phyloP scores from a whole-genome alignment of 2,113 vertebrate species.

The Vanacampus margaritifer region DNA sequence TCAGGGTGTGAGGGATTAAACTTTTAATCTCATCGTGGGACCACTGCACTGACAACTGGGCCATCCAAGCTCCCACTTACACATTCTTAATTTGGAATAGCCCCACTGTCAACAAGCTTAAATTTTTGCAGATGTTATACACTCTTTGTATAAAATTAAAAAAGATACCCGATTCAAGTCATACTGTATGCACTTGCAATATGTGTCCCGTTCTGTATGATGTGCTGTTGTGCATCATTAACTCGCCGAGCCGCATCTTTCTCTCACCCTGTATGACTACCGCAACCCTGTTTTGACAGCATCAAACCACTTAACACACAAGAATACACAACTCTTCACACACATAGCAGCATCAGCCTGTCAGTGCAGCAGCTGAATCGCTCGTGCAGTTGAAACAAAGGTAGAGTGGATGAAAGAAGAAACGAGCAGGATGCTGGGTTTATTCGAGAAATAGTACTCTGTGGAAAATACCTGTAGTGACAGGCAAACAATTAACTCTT shows the following conservation, averaged over 20 bases:
- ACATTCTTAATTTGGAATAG: neutral
- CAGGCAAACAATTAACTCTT: too few species aligned
- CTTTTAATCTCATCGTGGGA: slow-evolving; percentile 1
- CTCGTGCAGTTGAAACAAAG: slow-evolving; percentile 6
- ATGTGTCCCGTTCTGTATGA: slow-evolving; percentile 25
- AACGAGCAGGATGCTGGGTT: neutral
- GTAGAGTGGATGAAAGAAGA: slow-evolving; percentile 4
- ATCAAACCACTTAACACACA: slow-evolving; percentile 3
- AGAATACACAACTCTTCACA: slow-evolving; percentile 1
- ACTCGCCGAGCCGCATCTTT: neutral
- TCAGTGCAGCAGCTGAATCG: slow-evolving; percentile 1
- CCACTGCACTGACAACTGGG: neutral
- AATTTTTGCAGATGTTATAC: slow-evolving; percentile 31
- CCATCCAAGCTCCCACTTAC: slow-evolving; percentile 1
- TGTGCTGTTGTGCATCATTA: slow-evolving; percentile 9
- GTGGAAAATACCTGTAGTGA: neutral
- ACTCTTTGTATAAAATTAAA: slow-evolving; percentile 26
- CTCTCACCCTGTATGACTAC: neutral
- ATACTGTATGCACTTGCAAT: slow-evolving; percentile 3
- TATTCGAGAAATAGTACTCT: too few species aligned
- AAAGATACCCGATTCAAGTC: too few species aligned
- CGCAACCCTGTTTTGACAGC: slow-evolving; percentile 1
- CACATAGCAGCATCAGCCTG: neutral
- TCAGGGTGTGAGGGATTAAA: slow-evolving; percentile 25
- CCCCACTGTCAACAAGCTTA: slow-evolving; percentile 2